These are phyloP conservation scores for Pampusana beccarii DNA, from an alignment of 2,113 vertebrate genomes.

Conservation along the genomic window DNA sequence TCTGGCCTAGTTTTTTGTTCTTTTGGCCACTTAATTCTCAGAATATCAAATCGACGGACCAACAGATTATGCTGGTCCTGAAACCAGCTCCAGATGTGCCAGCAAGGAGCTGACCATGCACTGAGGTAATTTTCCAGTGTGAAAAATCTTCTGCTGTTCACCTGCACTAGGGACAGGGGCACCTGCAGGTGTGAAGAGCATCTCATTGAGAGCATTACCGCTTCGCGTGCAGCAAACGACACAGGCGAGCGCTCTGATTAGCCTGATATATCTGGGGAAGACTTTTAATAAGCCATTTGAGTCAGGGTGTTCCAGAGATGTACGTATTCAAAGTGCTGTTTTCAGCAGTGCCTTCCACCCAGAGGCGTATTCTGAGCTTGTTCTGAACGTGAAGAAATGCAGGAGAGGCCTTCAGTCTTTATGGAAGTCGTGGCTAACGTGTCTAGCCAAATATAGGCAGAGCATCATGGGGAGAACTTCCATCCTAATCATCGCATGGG, in stretches of 20 bases:
- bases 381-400: conserved; percentile 6
- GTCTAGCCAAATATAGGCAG: neutral
- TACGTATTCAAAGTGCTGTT: conserved; percentile 45
- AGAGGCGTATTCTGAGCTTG: conserved; percentile 25
- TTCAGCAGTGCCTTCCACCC: conserved; percentile 55
- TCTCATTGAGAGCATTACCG: neutral
- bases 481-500: neutral
- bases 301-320: conserved; percentile 33
- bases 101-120: neutral
- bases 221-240: conserved; percentile 2
- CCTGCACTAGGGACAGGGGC: neutral
- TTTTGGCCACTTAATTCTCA: neutral
- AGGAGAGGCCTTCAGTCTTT: conserved; percentile 24
- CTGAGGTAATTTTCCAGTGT: neutral
- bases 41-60: neutral
- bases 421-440: neutral
- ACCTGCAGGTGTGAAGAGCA: neutral
- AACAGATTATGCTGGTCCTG: neutral
- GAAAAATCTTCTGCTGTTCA: neutral
- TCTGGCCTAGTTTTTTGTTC: neutral
- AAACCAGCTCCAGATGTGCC: neutral
- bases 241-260: neutral
- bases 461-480: neutral
- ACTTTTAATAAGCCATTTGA: conserved; percentile 49
- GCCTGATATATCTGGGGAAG: conserved; percentile 43